Evolutionary conservation across 2,888 invertebrate species (phyloP), one percentile per base, ranked within the genome.

Genomic region (Coelopa pilipes): DNA sequence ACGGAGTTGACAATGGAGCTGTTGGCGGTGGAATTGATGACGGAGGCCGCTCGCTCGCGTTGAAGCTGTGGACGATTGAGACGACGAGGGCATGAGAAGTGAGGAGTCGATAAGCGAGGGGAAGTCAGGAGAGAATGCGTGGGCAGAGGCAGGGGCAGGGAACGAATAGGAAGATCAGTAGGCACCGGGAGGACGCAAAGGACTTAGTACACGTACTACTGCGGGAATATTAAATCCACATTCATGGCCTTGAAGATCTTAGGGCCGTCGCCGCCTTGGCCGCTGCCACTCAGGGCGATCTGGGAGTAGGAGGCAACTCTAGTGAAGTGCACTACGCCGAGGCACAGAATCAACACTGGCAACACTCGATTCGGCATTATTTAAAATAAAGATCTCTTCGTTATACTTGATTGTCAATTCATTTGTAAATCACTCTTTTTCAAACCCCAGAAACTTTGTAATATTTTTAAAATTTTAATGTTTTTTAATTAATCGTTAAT

Each of bases 191-290:
- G 34, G 34, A 34, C 7, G 2, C 34, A 34, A 34, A 34, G 34
- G 34, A 49, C 15, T 67, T 49, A n/a, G 34, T 12, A 10, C 17
- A 82, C 84, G 81, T 82, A 87, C 87, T 80, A 82, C 79, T 81
- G 84, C 0, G 87, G 87, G 78, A 82, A 86, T 75, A 86, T 82
- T 76, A 87, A 79, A 81, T 87, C 86, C 78, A 85, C 82, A 77
- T 87, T 85, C 0, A 86, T 73, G 1, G 86, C 83, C 76, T 85
- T 86, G 63, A 79, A 86, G 1, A 87, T 83, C 70, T 85, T 83
- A 2, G 86, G 86, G 67, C 83, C 83, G 69, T 81, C 80, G 3
- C 78, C 75, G 0, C 55, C 75, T 7, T 74, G 73, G 34, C 72
- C 78, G 63, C 74, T 77, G n/a, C 83, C 82, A 59, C 78, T 80